Evolutionary conservation across 1,140 invertebrate species (phyloP).

Genomic region (Caligus rogercresseyi): DNA sequence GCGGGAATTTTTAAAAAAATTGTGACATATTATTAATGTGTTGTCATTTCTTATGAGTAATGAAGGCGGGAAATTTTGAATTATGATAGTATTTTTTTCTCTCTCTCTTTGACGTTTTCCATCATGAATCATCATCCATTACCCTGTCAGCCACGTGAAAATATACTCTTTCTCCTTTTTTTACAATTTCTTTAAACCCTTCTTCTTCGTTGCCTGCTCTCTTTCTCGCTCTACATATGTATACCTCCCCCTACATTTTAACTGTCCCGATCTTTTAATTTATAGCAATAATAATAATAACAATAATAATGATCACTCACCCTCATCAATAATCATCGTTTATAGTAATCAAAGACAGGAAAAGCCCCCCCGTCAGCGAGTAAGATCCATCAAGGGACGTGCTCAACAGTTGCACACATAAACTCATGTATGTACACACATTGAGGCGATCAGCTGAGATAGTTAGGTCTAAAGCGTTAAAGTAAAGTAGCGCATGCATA

Average conservation of each 20-base stretch:
- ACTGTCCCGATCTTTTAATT: not conserved
- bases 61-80: not conserved
- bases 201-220: not conserved
- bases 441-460: too few species aligned
- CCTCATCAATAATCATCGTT: not conserved
- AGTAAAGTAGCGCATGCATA: too few species aligned
- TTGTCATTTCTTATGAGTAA: not conserved
- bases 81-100: not conserved
- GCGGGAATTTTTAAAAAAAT: not conserved
- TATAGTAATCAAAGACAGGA: not conserved
- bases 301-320: not conserved
- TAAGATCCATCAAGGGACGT: not conserved
- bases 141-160: not conserved
- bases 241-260: not conserved
- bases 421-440: too few species aligned
- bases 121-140: not conserved
- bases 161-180: not conserved
- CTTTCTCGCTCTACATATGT: not conserved
- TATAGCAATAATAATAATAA: too few species aligned
- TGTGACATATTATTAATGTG: not conserved
- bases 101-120: not conserved
- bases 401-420: too few species aligned
- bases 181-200: not conserved
- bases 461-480: too few species aligned
- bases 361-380: not conserved